These are phyloP conservation scores for Myotis daubentonii DNA, from an alignment of 2,797 vertebrate species.

Conservation along the genomic window DNA sequence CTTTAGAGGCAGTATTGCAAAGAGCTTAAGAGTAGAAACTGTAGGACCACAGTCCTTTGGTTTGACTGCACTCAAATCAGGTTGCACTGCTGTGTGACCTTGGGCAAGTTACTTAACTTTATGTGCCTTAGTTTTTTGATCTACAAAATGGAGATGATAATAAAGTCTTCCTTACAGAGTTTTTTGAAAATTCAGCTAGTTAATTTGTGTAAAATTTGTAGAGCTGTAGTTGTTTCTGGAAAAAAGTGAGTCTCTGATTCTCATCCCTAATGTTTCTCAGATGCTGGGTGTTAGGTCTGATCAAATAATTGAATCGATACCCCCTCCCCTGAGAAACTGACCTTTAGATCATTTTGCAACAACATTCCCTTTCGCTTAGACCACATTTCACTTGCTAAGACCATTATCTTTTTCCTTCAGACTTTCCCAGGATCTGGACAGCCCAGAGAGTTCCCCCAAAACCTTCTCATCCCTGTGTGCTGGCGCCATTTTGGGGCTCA, in stretches of 20 bases:
- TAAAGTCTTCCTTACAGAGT: not conserved
- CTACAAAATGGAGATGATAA: not conserved
- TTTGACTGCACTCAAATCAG: not conserved
- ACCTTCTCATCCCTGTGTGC: too few relatives aligned
- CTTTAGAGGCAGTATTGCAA: not conserved
- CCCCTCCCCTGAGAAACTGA: too few relatives aligned
- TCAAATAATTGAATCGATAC: too few relatives aligned
- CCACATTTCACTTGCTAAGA: too few relatives aligned
- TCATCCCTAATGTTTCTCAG: not conserved
- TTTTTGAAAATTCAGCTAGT: not conserved
- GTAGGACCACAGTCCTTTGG: not conserved
- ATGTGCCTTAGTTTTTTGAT: not conserved
- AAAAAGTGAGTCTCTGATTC: constrained; percentile 39
- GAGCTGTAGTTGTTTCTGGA: constrained; percentile 13
- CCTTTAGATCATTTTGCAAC: too few relatives aligned
- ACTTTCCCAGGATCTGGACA: too few relatives aligned
- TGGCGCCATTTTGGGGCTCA: too few relatives aligned
- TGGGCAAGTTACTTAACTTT: not conserved
- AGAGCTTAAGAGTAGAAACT: not conserved
- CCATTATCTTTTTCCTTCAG: too few relatives aligned
- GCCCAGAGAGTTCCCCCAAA: too few relatives aligned
- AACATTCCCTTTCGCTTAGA: too few relatives aligned
- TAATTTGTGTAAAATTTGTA: not conserved
- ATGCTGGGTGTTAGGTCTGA: not conserved
- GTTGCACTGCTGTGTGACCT: not conserved